Base-by-base conservation (phyloP, 2,888 invertebrate genomes). In the Falcaria lacertinaria region DNA sequence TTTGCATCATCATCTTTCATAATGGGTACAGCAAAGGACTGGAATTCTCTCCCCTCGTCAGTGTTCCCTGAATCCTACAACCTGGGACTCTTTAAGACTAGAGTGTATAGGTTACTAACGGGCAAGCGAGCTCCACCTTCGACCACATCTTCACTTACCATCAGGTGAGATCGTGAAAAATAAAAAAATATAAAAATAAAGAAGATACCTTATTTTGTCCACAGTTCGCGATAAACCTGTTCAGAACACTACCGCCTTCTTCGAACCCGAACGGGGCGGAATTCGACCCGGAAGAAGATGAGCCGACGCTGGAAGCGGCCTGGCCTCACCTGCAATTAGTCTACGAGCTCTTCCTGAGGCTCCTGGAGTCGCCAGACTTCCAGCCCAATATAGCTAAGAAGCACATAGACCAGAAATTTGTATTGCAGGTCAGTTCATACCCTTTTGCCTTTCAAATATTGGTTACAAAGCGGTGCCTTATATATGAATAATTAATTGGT, bases 331-430 rank as follows among this genome's bases (percentile, higher is more conserved):
- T 97, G 57, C 97, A 97, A 89, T 90, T 97, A 74, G 94, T 94
- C 42, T 93, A 93, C 75, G 93, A 94, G 77, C 91, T 93, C 74
- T 93, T 93, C 83, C 90, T 93, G 48, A 90, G 97, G 66, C 94
- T 98, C 72, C 89, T 98, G 54, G 98, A 98, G 87, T 96, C 96
- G 41, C 94, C 95, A 15, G 97, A 98, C 85, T 98, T 98, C 89
- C 97, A 97, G 83, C 95, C 97, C 42, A 93, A 94, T 73, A 91
- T 96, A 58, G 98, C 97, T 64, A 98, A 98, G 90, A 95, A 96
- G 71, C 95, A 94, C 86, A 97, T 98, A 79, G 97, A 98, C 88
- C 97, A 97, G 89, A 97, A 96, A 85, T 98, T 98, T 90, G 97
- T 98, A 48, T 89, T 97, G 69, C 96, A 97, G 92, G 96, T 96